Evolutionary conservation across 2,113 vertebrate genomes (phyloP), one percentile per base, ranked within the genome.

Genomic region (Erythrolamprus reginae): DNA sequence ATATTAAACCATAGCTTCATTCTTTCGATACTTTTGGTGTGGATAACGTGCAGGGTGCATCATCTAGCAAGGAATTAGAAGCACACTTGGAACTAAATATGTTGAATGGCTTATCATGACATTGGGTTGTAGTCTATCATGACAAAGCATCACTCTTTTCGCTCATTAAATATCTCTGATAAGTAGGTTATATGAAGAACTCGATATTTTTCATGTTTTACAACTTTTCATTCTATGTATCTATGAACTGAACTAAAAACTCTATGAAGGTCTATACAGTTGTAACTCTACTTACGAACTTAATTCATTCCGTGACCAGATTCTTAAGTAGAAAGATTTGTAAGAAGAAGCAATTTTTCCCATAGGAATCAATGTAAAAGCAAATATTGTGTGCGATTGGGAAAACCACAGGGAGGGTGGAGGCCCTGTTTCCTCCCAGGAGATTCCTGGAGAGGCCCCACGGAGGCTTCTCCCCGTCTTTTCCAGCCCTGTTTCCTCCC

Each of bases 141-240:
- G n/a, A 70, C n/a, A 38, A 70, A 70, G n/a, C 0, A 33, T 70
- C 65, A 70, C 15, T 19, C 10, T 23, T 83, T 10, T 87, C 83
- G 45, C 50, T 92, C 86, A 86, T 52, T 70, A 87, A 94, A 88
- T 21, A 88, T 0, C 65, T 48, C n/a, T 45, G 93, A 65, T 38
- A 89, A 91, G 56, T 85, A 92, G 47, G 3, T 83, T 87, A 5
- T 50, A 87, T 52, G 0, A 0, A 33, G 82, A 0, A 0, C 87
- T 89, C 51, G 1, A 85, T 12, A 92, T 89, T 91, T 61, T 90
- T 2, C 3, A 51, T 2, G 58, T 94, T 94, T 82, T 88, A 65
- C 53, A 51, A 82, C n/a, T 88, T 83, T 82, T 90, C 21, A 83
- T 38, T 58, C 65, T 47, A 45, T 82, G 52, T 56, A 90, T 45